Evolutionary conservation across 1,140 invertebrate genomes (phyloP).

Genomic region (Danaus melanippus): DNA sequence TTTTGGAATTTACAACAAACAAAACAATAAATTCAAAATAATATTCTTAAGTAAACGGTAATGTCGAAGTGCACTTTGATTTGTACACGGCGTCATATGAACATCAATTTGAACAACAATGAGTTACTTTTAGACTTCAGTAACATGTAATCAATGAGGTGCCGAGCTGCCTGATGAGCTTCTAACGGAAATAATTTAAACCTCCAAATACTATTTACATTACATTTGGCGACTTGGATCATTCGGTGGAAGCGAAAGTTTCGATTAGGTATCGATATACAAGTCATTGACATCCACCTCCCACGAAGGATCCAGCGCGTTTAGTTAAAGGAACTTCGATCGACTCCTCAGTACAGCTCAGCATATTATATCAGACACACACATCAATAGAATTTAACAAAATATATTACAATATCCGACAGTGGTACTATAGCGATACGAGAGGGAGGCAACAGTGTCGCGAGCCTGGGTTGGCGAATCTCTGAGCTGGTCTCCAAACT

Average conservation of each 20-base stretch:
- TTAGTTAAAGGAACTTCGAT: too few species aligned
- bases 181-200: conserved; percentile 4
- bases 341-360: conserved; percentile 34
- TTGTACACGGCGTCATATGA: conserved; percentile 70
- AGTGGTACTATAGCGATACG: conserved; percentile 53
- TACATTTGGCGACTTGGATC: conserved; percentile 2
- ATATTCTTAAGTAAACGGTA: conserved; percentile 55
- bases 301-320: too few species aligned
- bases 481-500: conserved; percentile 14
- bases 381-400: conserved; percentile 69
- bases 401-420: conserved; percentile 69
- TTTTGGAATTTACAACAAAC: conserved; percentile 76
- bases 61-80: conserved; percentile 69
- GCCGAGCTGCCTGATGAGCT: conserved; percentile 39
- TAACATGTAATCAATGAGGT: conserved; percentile 43
- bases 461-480: conserved; percentile 26
- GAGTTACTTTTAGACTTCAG: conserved; percentile 37
- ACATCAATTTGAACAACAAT: conserved; percentile 60
- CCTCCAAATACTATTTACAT: conserved; percentile 14
- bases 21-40: conserved; percentile 62
- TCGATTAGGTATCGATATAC: background rate
- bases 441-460: conserved; percentile 63
- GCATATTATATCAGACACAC: conserved; percentile 53
- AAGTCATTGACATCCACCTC: too few species aligned
- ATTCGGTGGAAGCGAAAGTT: background rate